Evolutionary conservation across 2,797 vertebrate genomes (phyloP).

Genomic region (Ctenopoma kingsleyae): DNA sequence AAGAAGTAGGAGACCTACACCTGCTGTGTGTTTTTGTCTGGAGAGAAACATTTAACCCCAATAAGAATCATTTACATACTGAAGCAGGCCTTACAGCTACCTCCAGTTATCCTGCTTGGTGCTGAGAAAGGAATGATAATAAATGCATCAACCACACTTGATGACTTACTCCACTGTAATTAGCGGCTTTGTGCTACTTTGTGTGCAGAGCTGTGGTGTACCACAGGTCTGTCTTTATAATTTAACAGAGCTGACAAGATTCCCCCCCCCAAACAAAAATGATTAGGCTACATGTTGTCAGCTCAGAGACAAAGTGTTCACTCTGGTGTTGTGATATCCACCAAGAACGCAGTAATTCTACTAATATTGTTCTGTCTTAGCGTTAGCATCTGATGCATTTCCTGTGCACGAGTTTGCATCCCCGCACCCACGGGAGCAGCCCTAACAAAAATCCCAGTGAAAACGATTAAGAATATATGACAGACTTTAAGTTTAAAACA

Average conservation of each 20-base stretch:
- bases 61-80: slow-evolving; percentile 21
- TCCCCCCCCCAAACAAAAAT: slow-evolving; percentile 22
- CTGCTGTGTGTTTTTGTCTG: slow-evolving; percentile 34
- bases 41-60: slow-evolving; percentile 27
- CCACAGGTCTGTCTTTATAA: slow-evolving; percentile 44
- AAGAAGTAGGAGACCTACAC: slow-evolving; percentile 28
- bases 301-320: slow-evolving; percentile 51
- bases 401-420: slow-evolving; percentile 58
- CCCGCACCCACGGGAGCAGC: slow-evolving; percentile 61
- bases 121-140: slow-evolving; percentile 33
- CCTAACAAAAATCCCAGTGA: slow-evolving; percentile 66
- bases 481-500: slow-evolving; percentile 83
- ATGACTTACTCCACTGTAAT: slow-evolving; percentile 64
- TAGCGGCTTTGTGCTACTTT: slow-evolving; percentile 37
- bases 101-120: slow-evolving; percentile 26
- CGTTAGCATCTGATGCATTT: slow-evolving; percentile 75
- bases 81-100: slow-evolving; percentile 9
- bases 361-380: slow-evolving; percentile 75
- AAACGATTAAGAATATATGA: slow-evolving; percentile 82
- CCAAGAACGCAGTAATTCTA: slow-evolving; percentile 65
- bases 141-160: slow-evolving; percentile 45
- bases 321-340: slow-evolving; percentile 58
- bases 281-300: slow-evolving; percentile 54
- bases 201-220: slow-evolving; percentile 45
- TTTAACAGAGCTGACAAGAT: slow-evolving; percentile 49